Percentiles rank a stretch among this genome's conserved stretches.
Evolutionary conservation across 2,113 vertebrate genomes (phyloP).

Genomic region (Hassar affinis): DNA sequence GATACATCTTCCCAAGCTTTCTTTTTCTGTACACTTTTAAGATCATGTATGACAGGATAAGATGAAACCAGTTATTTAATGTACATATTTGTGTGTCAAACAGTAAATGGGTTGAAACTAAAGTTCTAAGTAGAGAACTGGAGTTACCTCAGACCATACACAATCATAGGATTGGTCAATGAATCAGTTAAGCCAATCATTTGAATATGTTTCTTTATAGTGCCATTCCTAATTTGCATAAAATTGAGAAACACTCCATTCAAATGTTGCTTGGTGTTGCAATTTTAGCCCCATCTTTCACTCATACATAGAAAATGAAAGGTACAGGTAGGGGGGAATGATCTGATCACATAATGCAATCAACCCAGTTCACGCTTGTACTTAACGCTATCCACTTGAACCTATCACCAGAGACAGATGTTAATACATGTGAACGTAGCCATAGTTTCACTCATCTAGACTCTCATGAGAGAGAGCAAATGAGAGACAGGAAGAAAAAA

Average conservation of each 20-base stretch:
- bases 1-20: too few relatives aligned
- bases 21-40: background rate
- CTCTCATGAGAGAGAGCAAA: background rate
- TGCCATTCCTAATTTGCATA: background rate
- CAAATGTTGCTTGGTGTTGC: background rate
- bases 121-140: background rate
- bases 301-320: background rate
- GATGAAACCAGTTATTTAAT: background rate
- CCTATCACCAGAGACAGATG: background rate
- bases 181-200: background rate
- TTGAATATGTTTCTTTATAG: background rate
- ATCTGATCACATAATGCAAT: conserved; percentile 17
- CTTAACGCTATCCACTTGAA: background rate
- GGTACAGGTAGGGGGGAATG: background rate
- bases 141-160: background rate
- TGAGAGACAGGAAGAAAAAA: background rate
- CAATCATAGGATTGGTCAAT: background rate
- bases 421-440: background rate
- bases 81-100: background rate
- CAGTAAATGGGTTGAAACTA: background rate
- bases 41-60: background rate
- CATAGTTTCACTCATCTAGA: background rate
- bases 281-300: background rate
- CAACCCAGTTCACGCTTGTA: background rate
- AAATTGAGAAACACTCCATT: background rate